Conservation (phyloP, 2,888 invertebrate species). For the Xestoiulus laeticollis region DNA sequence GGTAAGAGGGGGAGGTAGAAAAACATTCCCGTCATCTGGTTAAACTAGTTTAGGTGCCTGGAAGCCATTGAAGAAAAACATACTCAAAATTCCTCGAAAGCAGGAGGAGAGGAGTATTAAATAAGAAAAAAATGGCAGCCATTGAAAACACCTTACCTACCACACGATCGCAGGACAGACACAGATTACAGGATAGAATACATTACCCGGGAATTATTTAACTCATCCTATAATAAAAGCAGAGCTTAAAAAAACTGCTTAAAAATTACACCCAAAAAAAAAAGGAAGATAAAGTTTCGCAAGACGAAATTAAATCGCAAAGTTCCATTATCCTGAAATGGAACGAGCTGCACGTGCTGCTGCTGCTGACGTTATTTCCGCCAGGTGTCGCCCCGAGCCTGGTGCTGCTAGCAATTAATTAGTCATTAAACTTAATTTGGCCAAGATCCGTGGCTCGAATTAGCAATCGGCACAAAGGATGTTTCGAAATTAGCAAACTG, state of each 20-base stretch:
- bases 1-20: background rate
- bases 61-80: background rate
- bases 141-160: background rate
- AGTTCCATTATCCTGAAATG: background rate
- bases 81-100: background rate
- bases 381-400: background rate
- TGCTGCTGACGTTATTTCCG: background rate
- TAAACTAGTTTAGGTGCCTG: background rate
- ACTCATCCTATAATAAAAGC: constrained; percentile 6
- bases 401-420: background rate
- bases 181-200: constrained; percentile 2
- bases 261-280: background rate
- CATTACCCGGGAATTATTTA: constrained; percentile 17
- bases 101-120: background rate
- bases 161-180: background rate
- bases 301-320: background rate
- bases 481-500: no score
- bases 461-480: no score
- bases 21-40: constrained; percentile 19
- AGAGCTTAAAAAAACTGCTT: background rate
- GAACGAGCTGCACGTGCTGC: background rate
- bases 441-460: no score
- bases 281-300: background rate
- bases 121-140: background rate
- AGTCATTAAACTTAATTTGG: no score